Percentiles rank a stretch among this genome's conserved stretches.
phyloP scores from a whole-genome alignment of 2,888 invertebrate genomes.

The Agrotis exclamationis region DNA sequence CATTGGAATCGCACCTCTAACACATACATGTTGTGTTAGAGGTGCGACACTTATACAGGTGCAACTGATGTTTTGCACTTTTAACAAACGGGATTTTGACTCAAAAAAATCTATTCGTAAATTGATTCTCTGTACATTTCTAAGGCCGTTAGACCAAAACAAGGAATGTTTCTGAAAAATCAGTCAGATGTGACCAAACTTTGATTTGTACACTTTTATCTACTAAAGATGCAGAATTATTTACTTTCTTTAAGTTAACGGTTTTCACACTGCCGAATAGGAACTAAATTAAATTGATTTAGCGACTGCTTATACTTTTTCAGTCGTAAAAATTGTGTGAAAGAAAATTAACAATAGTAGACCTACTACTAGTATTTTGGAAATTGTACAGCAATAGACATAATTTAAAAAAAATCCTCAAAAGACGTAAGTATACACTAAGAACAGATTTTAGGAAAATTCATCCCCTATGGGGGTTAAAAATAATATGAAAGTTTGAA shows the following conservation, averaged over 20 bases:
- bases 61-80: slow-evolving; percentile 57
- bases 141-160: slow-evolving; percentile 42
- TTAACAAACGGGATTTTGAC: slow-evolving; percentile 54
- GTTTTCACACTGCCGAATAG: slow-evolving; percentile 21
- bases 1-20: slow-evolving; percentile 23
- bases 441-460: too few relatives aligned
- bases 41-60: too few relatives aligned
- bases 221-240: slow-evolving; percentile 42
- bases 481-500: too few relatives aligned
- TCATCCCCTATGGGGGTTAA: too few relatives aligned
- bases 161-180: slow-evolving; percentile 38
- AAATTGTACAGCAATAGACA: too few relatives aligned
- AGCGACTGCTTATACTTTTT: slow-evolving; percentile 5
- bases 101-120: slow-evolving; percentile 44
- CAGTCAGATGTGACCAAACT: slow-evolving; percentile 39
- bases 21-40: slow-evolving; percentile 34
- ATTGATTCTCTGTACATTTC: slow-evolving; percentile 53
- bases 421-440: too few relatives aligned
- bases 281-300: slow-evolving; percentile 39
- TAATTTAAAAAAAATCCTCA: too few relatives aligned
- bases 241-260: slow-evolving; percentile 28
- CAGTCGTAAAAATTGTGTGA: not conserved
- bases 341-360: not conserved
- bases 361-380: too few relatives aligned
- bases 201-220: slow-evolving; percentile 50